Conservation (phyloP, 2,797 vertebrate species). For the Crocidura indochinensis region DNA sequence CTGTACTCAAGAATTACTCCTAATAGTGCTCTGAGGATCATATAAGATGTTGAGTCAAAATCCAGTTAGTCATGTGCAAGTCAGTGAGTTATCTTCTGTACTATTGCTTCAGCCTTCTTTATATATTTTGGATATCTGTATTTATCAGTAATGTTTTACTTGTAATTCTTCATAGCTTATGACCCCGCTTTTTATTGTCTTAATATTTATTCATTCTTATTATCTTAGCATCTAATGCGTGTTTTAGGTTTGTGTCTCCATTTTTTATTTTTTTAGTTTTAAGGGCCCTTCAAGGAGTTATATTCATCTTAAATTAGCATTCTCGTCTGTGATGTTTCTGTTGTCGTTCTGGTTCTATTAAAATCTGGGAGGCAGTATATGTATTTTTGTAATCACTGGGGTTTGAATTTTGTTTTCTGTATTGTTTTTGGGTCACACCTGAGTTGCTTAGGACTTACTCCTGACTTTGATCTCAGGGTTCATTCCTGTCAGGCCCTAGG, state of each 20-base stretch:
- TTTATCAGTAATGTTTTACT: conserved; percentile 39
- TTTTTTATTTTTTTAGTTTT: conserved; percentile 24
- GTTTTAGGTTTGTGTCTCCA: conserved; percentile 17
- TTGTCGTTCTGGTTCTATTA: conserved; percentile 50
- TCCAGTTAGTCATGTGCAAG: no score
- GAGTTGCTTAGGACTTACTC: no score
- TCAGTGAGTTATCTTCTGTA: no score
- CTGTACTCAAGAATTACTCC: no score
- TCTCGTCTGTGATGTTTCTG: conserved; percentile 8
- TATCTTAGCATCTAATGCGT: background rate
- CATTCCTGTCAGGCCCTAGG: no score
- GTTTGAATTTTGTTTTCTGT: conserved; percentile 57
- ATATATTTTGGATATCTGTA: conserved; percentile 28
- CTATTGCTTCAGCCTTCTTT: background rate
- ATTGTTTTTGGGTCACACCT: no score
- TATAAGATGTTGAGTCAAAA: no score
- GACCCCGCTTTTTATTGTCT: conserved; percentile 38
- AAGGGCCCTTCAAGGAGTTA: background rate
- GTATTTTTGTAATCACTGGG: background rate
- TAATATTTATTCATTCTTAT: background rate
- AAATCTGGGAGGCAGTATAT: conserved; percentile 31
- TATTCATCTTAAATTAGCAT: background rate
- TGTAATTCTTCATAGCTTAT: conserved; percentile 10
- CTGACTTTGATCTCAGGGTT: no score
- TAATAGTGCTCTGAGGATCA: no score